Evolutionary conservation across 2,888 invertebrate genomes (phyloP).

Genomic region (Drosophila ezoana): DNA sequence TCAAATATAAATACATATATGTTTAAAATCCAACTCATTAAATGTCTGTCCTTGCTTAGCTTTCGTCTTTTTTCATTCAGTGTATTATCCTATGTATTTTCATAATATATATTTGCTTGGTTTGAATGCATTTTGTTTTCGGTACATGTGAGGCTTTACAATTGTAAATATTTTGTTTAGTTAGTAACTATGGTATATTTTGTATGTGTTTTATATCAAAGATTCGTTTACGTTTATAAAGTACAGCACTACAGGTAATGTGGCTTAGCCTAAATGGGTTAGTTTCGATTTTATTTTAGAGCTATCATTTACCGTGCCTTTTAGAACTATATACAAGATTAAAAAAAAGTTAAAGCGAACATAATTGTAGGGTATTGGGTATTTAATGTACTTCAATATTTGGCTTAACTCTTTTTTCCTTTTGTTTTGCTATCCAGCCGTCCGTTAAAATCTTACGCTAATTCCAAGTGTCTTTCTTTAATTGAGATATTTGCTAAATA

Average conservation of each 20-base stretch:
- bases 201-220: slow-evolving; percentile 34
- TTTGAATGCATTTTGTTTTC: slow-evolving; percentile 39
- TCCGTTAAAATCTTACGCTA: slow-evolving; percentile 56
- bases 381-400: slow-evolving; percentile 60
- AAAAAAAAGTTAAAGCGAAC: slow-evolving; percentile 22
- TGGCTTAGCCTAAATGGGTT: slow-evolving; percentile 63
- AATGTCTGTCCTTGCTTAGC: slow-evolving; percentile 26
- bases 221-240: slow-evolving; percentile 40
- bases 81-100: slow-evolving; percentile 22
- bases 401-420: slow-evolving; percentile 53
- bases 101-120: slow-evolving; percentile 9
- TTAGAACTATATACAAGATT: slow-evolving; percentile 58
- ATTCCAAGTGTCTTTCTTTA: slow-evolving; percentile 39
- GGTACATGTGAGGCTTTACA: slow-evolving; percentile 40
- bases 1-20: slow-evolving; percentile 53
- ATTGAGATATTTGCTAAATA: slow-evolving; percentile 51
- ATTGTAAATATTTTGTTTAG: slow-evolving; percentile 12
- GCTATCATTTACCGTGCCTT: slow-evolving; percentile 73
- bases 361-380: slow-evolving; percentile 27
- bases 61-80: background rate
- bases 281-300: slow-evolving; percentile 58
- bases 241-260: slow-evolving; percentile 50
- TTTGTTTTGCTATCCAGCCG: slow-evolving; percentile 48
- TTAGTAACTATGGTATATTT: slow-evolving; percentile 52
- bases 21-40: slow-evolving; percentile 47